phyloP scores from a whole-genome alignment of 2,113 vertebrate species.

The Calypte anna region DNA sequence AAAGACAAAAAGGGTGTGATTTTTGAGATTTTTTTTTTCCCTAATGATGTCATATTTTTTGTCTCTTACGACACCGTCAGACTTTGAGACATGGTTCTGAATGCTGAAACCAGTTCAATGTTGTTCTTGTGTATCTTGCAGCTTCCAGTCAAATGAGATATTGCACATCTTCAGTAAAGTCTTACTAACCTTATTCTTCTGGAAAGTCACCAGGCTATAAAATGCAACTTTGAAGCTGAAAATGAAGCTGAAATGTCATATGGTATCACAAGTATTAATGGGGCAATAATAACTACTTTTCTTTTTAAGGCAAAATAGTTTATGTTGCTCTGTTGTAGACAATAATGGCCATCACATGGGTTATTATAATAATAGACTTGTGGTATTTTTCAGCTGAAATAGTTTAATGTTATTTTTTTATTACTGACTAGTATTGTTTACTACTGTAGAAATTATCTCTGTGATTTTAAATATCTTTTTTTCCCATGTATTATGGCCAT shows the following conservation, averaged over 20 bases:
- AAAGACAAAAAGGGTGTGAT: neutral
- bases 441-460: constrained; percentile 22
- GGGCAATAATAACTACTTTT: neutral
- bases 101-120: neutral
- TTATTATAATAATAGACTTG: neutral
- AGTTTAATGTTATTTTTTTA: constrained; percentile 31
- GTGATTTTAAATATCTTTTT: constrained; percentile 48
- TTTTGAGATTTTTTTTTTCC: neutral
- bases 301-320: neutral
- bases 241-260: neutral
- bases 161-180: neutral
- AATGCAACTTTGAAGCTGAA: neutral
- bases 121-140: neutral
- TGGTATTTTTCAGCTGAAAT: neutral
- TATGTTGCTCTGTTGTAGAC: neutral
- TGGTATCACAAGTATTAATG: neutral
- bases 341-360: neutral
- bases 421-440: constrained; percentile 13
- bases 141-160: neutral
- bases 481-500: neutral
- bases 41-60: neutral
- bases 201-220: neutral
- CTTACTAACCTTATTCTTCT: neutral
- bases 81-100: neutral
- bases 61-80: neutral